These are phyloP conservation scores for Pentalonia nigronervosa DNA, from an alignment of 1,140 invertebrate genomes.

Conservation along the genomic window DNA sequence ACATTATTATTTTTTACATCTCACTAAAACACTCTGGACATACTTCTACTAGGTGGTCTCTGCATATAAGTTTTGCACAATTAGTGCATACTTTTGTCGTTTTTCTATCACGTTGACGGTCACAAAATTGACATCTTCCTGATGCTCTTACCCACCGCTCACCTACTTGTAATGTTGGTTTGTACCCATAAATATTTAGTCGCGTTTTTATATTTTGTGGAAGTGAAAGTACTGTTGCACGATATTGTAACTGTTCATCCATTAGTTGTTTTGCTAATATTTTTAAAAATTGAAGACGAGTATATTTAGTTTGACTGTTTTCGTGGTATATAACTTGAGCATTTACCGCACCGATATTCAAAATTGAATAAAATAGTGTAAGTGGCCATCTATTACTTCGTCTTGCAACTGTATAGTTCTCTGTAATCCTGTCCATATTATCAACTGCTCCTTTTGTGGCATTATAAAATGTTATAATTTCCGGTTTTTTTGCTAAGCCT, in stretches of 20 bases:
- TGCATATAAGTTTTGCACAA: background rate
- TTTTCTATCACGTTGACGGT: conserved; percentile 1
- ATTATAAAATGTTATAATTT: conserved; percentile 65
- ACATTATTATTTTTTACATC: background rate
- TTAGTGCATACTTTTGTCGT: conserved; percentile 8
- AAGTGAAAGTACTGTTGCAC: background rate
- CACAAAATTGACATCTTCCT: conserved; percentile 37
- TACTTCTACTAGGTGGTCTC: conserved; percentile 17
- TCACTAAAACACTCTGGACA: conserved; percentile 1
- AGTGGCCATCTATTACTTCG: background rate
- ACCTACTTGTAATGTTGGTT: background rate
- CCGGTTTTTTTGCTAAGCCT: conserved; percentile 61
- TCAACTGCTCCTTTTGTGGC: conserved; percentile 65
- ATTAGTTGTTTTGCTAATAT: background rate
- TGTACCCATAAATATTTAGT: background rate
- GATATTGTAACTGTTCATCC: background rate
- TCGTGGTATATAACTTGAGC: background rate
- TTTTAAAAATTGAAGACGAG: conserved; percentile 16
- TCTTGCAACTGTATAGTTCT: background rate
- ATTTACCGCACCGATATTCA: background rate
- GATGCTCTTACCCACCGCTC: background rate
- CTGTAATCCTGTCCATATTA: conserved; percentile 62
- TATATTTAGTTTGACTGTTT: background rate
- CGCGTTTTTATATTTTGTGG: background rate
- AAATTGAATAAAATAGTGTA: background rate